A percentile compares a stretch with the other conserved stretches of the same genome.
Conservation (phyloP, 2,888 invertebrate genomes). For the Linhomoeus sp. region DNA sequence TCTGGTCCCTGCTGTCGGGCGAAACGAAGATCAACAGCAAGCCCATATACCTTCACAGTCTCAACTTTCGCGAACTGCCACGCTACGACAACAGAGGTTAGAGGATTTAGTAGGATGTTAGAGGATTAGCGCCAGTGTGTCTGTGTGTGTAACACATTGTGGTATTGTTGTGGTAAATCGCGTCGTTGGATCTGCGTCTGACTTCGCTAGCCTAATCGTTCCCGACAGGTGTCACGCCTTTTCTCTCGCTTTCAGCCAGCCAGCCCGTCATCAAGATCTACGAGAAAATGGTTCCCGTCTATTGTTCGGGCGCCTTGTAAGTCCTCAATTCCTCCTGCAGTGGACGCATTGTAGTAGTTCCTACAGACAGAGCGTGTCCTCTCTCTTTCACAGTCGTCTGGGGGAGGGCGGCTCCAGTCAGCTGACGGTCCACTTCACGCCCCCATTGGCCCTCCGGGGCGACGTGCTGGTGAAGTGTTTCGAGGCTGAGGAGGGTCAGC, state of each 20-base stretch:
- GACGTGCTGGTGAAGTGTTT: constrained; percentile 79
- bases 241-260: constrained; percentile 25
- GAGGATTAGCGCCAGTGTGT: too few species aligned
- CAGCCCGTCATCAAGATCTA: constrained; percentile 45
- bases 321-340: too few species aligned
- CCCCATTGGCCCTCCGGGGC: constrained; percentile 50
- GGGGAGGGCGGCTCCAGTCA: background rate
- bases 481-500: constrained; percentile 18
- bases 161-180: too few species aligned
- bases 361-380: too few species aligned
- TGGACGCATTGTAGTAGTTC: constrained; percentile 5
- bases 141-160: too few species aligned
- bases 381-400: too few species aligned
- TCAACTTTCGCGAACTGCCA: constrained; percentile 65
- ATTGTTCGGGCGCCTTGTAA: constrained; percentile 57
- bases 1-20: constrained; percentile 67
- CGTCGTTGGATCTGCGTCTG: too few species aligned
- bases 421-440: background rate
- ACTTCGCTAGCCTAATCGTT: too few species aligned
- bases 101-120: too few species aligned
- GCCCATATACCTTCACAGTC: constrained; percentile 62
- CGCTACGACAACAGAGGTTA: constrained; percentile 43
- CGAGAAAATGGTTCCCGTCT: constrained; percentile 69
- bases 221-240: too few species aligned
- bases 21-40: constrained; percentile 68